Evolutionary conservation across 2,888 invertebrate species (phyloP).

Genomic region (Spisula subtruncata): DNA sequence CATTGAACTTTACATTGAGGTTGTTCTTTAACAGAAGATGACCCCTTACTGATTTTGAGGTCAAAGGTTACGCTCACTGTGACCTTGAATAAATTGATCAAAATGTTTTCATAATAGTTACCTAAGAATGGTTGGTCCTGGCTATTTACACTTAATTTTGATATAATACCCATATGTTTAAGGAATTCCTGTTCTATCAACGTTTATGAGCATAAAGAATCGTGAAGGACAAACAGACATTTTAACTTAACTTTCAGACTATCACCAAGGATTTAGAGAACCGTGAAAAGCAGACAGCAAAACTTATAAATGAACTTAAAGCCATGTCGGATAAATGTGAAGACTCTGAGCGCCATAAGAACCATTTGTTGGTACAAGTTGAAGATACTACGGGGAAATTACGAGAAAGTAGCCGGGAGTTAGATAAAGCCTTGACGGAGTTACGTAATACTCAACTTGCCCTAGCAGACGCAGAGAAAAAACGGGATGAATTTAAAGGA

Average conservation of each 20-base stretch:
- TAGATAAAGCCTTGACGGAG: conserved; percentile 81
- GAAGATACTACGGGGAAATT: conserved; percentile 82
- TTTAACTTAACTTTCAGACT: conserved; percentile 75
- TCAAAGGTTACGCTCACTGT: too few relatives aligned
- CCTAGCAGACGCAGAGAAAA: conserved; percentile 82
- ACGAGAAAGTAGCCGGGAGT: conserved; percentile 79
- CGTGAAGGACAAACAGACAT: not conserved
- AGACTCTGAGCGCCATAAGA: conserved; percentile 81
- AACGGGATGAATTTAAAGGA: conserved; percentile 85
- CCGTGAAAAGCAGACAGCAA: conserved; percentile 82
- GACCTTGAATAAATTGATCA: too few relatives aligned
- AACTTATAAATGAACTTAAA: conserved; percentile 83
- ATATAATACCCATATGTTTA: too few relatives aligned
- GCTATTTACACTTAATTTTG: too few relatives aligned
- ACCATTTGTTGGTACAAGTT: conserved; percentile 78
- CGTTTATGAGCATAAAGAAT: too few relatives aligned
- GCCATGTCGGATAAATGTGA: conserved; percentile 83
- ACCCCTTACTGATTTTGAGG: too few relatives aligned
- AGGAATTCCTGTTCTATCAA: too few relatives aligned
- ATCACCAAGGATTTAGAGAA: conserved; percentile 84
- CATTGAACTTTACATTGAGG: too few relatives aligned
- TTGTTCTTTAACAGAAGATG: too few relatives aligned
- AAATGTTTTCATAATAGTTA: not conserved
- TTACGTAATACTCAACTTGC: conserved; percentile 80
- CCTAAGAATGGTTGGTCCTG: too few relatives aligned